phyloP scores from a whole-genome alignment of 2,113 vertebrate genomes.

The Siniperca knerii region DNA sequence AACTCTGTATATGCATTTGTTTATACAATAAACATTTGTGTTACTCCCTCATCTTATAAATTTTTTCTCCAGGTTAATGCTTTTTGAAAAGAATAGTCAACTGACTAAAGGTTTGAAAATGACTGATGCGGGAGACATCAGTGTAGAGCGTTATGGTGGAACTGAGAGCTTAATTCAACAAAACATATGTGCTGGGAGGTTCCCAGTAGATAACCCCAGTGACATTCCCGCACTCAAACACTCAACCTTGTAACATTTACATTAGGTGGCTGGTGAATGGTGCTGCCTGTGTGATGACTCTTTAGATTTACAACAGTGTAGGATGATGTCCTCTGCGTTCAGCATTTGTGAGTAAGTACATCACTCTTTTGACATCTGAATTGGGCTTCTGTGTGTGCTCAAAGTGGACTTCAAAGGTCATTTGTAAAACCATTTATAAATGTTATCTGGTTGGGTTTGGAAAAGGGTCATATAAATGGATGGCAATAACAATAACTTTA shows the following conservation, averaged over 20 bases:
- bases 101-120: not conserved
- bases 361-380: conserved; percentile 29
- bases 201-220: conserved; percentile 64
- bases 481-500: conserved; percentile 6
- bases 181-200: conserved; percentile 48
- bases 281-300: conserved; percentile 26
- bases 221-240: conserved; percentile 43
- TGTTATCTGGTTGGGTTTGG: conserved; percentile 4
- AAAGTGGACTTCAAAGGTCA: conserved; percentile 21
- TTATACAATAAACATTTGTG: conserved; percentile 6
- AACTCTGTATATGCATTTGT: not conserved
- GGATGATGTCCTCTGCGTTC: conserved; percentile 26
- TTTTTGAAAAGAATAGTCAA: not conserved
- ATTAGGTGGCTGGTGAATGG: conserved; percentile 45
- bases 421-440: conserved; percentile 24
- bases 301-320: conserved; percentile 35
- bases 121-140: not conserved
- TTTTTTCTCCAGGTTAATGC: not conserved
- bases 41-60: not conserved
- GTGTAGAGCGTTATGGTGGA: not conserved
- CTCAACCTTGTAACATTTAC: conserved; percentile 44
- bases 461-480: conserved; percentile 7
- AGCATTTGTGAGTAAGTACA: conserved; percentile 8
- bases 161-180: conserved; percentile 39
- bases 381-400: conserved; percentile 11